Percentiles rank a stretch among this genome's conserved stretches.
These are phyloP conservation scores for Tringa solitaria DNA, from an alignment of 2,113 vertebrate species.

Conservation along the genomic window DNA sequence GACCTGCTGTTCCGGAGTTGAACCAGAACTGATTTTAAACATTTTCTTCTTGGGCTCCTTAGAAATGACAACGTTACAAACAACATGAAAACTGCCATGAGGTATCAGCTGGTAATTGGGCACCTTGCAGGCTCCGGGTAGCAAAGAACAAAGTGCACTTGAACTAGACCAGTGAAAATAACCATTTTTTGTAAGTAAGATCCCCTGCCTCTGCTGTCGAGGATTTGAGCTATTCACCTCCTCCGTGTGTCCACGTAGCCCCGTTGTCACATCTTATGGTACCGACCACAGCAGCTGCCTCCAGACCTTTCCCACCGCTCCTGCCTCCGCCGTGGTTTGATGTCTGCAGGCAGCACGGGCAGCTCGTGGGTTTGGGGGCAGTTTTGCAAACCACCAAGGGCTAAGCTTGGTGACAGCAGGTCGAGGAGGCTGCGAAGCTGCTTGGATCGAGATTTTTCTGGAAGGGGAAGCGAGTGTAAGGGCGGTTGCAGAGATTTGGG, in stretches of 20 bases:
- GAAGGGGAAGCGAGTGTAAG: accelerated
- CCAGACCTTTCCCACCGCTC: accelerated
- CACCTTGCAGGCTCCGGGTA: neutral
- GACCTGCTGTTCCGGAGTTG: neutral
- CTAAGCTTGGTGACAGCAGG: neutral
- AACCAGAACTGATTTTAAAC: neutral
- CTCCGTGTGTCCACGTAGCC: accelerated
- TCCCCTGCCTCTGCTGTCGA: accelerated
- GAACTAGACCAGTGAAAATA: neutral
- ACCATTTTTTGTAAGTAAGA: neutral
- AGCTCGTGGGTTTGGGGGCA: neutral
- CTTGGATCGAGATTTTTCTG: neutral
- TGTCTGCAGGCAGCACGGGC: neutral
- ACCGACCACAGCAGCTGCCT: neutral
- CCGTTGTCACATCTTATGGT: accelerated
- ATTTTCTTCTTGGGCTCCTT: neutral
- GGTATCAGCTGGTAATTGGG: neutral
- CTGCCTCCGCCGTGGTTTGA: neutral
- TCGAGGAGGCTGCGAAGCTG: neutral
- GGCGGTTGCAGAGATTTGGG: accelerated
- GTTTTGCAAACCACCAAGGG: neutral
- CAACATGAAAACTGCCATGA: accelerated
- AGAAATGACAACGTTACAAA: neutral
- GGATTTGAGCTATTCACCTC: accelerated
- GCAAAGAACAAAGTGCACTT: neutral